These are phyloP conservation scores for Pterostichus madidus DNA, from an alignment of 2,888 invertebrate genomes.

Conservation along the genomic window DNA sequence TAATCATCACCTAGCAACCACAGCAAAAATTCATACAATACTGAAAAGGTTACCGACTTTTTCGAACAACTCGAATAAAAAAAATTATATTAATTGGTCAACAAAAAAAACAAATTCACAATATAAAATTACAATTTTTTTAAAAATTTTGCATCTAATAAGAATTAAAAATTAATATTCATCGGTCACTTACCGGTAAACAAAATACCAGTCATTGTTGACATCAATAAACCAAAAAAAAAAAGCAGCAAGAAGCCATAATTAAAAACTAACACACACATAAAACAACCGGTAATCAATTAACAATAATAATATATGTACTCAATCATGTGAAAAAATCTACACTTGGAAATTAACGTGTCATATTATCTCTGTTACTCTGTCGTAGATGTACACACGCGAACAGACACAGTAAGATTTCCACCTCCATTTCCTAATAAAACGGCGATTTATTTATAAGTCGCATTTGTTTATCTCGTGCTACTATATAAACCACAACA, in stretches of 20 bases:
- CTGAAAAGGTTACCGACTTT: neutral
- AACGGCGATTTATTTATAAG: conserved; percentile 42
- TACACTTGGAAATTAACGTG: neutral
- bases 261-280: conserved; percentile 12
- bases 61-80: neutral
- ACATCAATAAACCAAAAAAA: conserved; percentile 18
- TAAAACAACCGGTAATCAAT: conserved; percentile 4
- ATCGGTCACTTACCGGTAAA: conserved; percentile 54
- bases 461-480: conserved; percentile 52
- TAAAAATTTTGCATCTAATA: neutral
- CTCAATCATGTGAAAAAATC: conserved; percentile 5
- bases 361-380: neutral
- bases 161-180: conserved; percentile 18
- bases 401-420: conserved; percentile 24
- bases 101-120: too few species aligned
- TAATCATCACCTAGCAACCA: too few species aligned
- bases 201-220: conserved; percentile 42
- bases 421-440: conserved; percentile 56
- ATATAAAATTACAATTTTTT: too few species aligned
- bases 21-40: too few species aligned
- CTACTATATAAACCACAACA: conserved; percentile 22
- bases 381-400: conserved; percentile 14
- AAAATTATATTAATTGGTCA: neutral
- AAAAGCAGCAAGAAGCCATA: conserved; percentile 10
- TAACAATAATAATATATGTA: conserved; percentile 32